Evolutionary conservation across 1,140 invertebrate species (phyloP).

Genomic region (Drosophila athabasca): DNA sequence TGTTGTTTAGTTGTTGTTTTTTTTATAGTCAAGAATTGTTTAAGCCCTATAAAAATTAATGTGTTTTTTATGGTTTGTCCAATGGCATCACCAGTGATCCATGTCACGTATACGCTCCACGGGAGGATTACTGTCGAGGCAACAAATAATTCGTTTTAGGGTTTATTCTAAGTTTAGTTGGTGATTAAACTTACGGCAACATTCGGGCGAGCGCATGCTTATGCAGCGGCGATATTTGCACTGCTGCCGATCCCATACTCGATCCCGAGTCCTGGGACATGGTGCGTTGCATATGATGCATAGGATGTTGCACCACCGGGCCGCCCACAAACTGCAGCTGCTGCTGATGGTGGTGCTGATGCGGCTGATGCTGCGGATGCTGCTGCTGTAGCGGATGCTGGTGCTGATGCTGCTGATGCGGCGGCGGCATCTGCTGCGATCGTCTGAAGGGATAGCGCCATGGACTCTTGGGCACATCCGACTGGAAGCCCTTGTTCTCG

Average conservation of each 20-base stretch:
- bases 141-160: neutral
- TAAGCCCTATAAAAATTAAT: constrained; percentile 33
- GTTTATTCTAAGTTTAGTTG: neutral
- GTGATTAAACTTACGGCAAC: constrained; percentile 70
- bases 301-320: constrained; percentile 58
- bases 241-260: constrained; percentile 82
- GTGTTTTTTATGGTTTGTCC: constrained; percentile 36
- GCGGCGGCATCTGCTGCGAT: constrained; percentile 56
- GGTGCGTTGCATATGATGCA: constrained; percentile 75
- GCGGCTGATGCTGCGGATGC: constrained; percentile 20
- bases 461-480: constrained; percentile 86
- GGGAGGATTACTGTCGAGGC: constrained; percentile 67
- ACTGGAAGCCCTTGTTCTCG: constrained; percentile 86
- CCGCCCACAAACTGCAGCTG: constrained; percentile 70
- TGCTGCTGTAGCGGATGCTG: constrained; percentile 30
- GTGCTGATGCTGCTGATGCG: constrained; percentile 36
- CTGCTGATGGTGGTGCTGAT: constrained; percentile 63
- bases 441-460: constrained; percentile 85
- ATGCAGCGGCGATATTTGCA: constrained; percentile 79
- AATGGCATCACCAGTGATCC: constrained; percentile 77
- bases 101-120: constrained; percentile 79
- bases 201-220: constrained; percentile 79
- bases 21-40: constrained; percentile 46
- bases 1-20: constrained; percentile 10
- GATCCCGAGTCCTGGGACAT: constrained; percentile 84